Evolutionary conservation across 2,113 vertebrate genomes (phyloP).

Genomic region (Marmota monax): DNA sequence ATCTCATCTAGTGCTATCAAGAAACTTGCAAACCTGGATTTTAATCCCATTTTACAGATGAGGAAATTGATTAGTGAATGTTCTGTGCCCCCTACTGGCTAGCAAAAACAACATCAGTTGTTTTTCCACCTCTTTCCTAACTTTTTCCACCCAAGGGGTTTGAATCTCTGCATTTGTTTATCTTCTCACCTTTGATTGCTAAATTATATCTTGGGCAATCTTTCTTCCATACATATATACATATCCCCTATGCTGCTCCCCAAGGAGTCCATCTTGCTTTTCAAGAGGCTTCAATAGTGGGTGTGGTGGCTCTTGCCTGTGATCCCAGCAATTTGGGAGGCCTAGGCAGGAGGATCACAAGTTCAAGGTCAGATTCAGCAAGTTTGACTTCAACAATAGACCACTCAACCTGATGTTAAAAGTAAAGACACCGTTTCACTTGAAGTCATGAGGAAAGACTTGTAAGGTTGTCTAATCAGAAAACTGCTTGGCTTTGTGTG

Average conservation of each 20-base stretch:
- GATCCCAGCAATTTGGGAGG: too few relatives aligned
- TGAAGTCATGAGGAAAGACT: constrained; percentile 26
- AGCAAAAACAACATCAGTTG: neutral
- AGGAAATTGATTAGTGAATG: constrained; percentile 63
- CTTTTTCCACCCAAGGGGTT: neutral
- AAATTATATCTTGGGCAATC: neutral
- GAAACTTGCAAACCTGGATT: neutral
- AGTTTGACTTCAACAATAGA: too few relatives aligned
- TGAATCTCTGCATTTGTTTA: neutral
- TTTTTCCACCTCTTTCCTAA: neutral
- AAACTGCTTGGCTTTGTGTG: neutral
- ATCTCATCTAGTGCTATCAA: neutral
- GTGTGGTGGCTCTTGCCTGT: too few relatives aligned
- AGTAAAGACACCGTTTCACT: neutral
- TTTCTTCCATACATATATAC: neutral
- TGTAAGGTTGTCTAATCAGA: neutral
- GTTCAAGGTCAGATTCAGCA: too few relatives aligned
- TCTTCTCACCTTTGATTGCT: neutral
- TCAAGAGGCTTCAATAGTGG: neutral
- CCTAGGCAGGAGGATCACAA: too few relatives aligned
- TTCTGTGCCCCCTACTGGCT: constrained; percentile 56
- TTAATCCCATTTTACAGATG: constrained; percentile 73
- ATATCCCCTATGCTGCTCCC: neutral
- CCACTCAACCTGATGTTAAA: neutral
- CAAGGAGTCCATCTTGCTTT: neutral